Conservation (phyloP, 2,113 vertebrate genomes). For the Gallinago jamesoni region DNA sequence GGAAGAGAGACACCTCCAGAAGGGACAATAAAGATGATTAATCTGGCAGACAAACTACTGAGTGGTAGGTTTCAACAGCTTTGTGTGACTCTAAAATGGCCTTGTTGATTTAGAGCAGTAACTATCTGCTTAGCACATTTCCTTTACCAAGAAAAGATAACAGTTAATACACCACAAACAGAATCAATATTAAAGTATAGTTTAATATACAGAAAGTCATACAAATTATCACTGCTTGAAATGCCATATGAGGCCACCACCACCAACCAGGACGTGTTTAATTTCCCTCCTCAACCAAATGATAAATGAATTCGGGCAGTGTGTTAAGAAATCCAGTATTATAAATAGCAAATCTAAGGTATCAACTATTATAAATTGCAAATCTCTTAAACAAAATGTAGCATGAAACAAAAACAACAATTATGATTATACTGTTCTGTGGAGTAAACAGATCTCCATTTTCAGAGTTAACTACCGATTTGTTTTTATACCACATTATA, state of each 20-base stretch:
- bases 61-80: conserved; percentile 44
- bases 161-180: conserved; percentile 65
- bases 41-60: conserved; percentile 42
- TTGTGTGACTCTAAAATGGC: conserved; percentile 11
- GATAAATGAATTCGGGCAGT: conserved; percentile 22
- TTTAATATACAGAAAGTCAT: conserved; percentile 66
- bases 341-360: conserved; percentile 5
- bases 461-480: not conserved
- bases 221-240: conserved; percentile 56
- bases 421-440: not conserved
- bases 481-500: not conserved
- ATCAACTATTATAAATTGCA: too few relatives aligned
- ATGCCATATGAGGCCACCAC: not conserved
- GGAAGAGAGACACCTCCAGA: conserved; percentile 32
- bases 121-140: conserved; percentile 19
- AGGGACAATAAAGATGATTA: conserved; percentile 48
- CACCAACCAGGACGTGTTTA: not conserved
- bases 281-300: conserved; percentile 28
- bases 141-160: conserved; percentile 39
- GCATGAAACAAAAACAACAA: conserved; percentile 19
- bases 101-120: conserved; percentile 21
- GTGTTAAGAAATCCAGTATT: conserved; percentile 18
- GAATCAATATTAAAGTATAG: conserved; percentile 53
- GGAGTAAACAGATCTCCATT: conserved; percentile 7
- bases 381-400: not conserved